Percentiles rank a stretch among this genome's conserved stretches.
phyloP scores from a whole-genome alignment of 2,113 vertebrate genomes.

The Beaufortia kweichowensis region DNA sequence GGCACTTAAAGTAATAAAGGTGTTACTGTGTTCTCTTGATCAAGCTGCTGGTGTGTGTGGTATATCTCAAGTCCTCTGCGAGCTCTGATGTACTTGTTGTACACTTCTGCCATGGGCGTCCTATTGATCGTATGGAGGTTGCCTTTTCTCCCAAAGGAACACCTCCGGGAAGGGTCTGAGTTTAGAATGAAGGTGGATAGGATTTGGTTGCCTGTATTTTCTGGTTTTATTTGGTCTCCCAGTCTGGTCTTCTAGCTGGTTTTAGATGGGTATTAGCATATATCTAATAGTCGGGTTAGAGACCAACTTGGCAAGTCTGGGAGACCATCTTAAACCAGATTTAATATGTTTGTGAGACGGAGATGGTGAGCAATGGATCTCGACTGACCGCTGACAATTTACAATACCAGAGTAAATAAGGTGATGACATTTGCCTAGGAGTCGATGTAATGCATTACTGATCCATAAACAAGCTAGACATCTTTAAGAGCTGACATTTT shows the following conservation, averaged over 20 bases:
- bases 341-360: not conserved
- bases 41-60: not conserved
- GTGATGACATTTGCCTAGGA: slow-evolving; percentile 62
- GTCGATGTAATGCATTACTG: slow-evolving; percentile 59
- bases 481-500: slow-evolving; percentile 47
- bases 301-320: slow-evolving; percentile 54
- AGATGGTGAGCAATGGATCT: slow-evolving; percentile 59
- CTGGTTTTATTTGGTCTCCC: no score
- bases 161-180: slow-evolving; percentile 64
- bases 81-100: not conserved
- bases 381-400: slow-evolving; percentile 61
- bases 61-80: slow-evolving; percentile 3
- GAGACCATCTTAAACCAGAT: not conserved
- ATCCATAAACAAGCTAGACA: slow-evolving; percentile 50
- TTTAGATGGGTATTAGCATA: no score
- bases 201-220: not conserved
- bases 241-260: no score
- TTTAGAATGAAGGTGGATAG: no score
- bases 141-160: slow-evolving; percentile 1
- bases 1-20: not conserved
- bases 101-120: not conserved
- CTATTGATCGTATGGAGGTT: not conserved
- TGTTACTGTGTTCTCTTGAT: not conserved
- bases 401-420: slow-evolving; percentile 56
- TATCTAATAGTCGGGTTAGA: not conserved